Evolutionary conservation across 2,888 invertebrate genomes (phyloP), one percentile per base, ranked within the genome.

Genomic region (Caenorhabditis virilis): DNA sequence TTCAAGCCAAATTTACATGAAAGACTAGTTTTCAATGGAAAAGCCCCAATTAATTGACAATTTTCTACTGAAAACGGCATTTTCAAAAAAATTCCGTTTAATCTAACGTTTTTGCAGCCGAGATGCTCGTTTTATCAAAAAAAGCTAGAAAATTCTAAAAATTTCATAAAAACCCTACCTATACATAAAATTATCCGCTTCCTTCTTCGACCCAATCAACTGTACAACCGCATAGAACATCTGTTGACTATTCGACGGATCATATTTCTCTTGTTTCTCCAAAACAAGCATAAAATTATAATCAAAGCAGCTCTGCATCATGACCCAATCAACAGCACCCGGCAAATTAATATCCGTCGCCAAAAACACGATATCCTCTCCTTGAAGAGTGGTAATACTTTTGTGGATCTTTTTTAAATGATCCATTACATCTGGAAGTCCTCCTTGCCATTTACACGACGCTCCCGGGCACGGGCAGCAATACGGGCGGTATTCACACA

Each of bases 221-320:
- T 98, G 98, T 33, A 99, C 98, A 82, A 99, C 95, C 22, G 98
- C 98, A 87, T 86, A 87, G 79, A 87, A 87, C 83, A 82, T 79
- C 67, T 86, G 86, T 41, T 84, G 82, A 15, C 84, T 95, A 86
- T 72, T 76, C 4, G 68, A 59, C 9, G 66, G 68, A 46, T 97
- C 95, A 85, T 90, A 93, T 84, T 97, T 97, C 83, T 95, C 95
- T 86, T 95, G 94, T 36, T 63, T 60, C 38, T 63, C 62, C 25
- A 27, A 22, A 33, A 99, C 97, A 74, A 99, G 88, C 97, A 99
- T 98, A 84, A 99, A 99, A 85, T 97, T 93, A 84, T 95, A 95
- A 56, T 93, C 94, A 85, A 97, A 99, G 85, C 98, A 99, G 26
- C 94, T 94, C 86, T 99, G 98, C 97, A 99, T 98, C 98, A 99